Percentiles rank a stretch among this genome's conserved stretches.
phyloP scores from a whole-genome alignment of 2,888 invertebrate species.

The Amphipyra tragopoginis region DNA sequence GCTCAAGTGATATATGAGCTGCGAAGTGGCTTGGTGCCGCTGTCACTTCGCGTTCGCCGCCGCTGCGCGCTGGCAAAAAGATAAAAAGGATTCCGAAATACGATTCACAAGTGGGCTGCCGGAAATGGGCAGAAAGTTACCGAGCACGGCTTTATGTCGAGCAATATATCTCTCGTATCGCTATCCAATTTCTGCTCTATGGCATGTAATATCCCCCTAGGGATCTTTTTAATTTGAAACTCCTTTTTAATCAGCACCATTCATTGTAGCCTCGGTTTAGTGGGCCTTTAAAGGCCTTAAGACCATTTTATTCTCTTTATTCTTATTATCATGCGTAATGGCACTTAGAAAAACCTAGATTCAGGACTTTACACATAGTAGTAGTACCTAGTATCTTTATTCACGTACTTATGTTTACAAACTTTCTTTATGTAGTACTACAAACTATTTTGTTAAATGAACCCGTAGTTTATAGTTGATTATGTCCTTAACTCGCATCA shows the following conservation, averaged over 20 bases:
- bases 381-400: background rate
- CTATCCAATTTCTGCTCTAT: slow-evolving; percentile 88
- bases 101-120: slow-evolving; percentile 88
- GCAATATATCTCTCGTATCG: slow-evolving; percentile 88
- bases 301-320: slow-evolving; percentile 24
- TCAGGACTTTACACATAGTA: background rate
- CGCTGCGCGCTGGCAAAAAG: slow-evolving; percentile 83
- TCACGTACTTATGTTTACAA: no score
- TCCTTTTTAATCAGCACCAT: slow-evolving; percentile 81
- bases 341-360: slow-evolving; percentile 4
- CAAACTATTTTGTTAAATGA: background rate
- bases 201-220: slow-evolving; percentile 85
- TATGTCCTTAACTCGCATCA: slow-evolving; percentile 3
- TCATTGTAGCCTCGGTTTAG: slow-evolving; percentile 73
- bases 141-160: slow-evolving; percentile 85
- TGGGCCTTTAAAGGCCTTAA: slow-evolving; percentile 20
- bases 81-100: slow-evolving; percentile 88
- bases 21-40: slow-evolving; percentile 87
- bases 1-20: slow-evolving; percentile 88
- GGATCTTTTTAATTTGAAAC: slow-evolving; percentile 84
- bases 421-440: background rate
- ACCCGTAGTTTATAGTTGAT: background rate
- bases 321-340: slow-evolving; percentile 5
- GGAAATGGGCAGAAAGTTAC: slow-evolving; percentile 88
- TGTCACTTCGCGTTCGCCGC: slow-evolving; percentile 85